A percentile compares a stretch with the other conserved stretches of the same genome.
These are phyloP conservation scores for Phoenicopterus ruber DNA, from an alignment of 2,113 vertebrate genomes.

Conservation along the genomic window DNA sequence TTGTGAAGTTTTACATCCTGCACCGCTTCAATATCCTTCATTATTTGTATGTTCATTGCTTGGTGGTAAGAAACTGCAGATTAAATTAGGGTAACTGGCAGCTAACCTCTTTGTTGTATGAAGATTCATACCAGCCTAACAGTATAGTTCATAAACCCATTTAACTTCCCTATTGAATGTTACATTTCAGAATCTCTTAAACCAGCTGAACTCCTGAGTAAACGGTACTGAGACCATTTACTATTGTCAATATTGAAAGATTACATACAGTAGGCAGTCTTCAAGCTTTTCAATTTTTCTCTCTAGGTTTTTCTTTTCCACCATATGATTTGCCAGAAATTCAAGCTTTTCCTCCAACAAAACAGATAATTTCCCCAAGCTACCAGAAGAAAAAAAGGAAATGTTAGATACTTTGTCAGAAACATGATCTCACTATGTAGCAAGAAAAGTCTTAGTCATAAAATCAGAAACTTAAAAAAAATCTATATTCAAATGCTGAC, in stretches of 20 bases:
- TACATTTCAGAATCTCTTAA: neutral
- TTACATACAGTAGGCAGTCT: constrained; percentile 14
- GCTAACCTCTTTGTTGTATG: neutral
- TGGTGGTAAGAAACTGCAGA: neutral
- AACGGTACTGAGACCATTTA: neutral
- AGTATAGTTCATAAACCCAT: neutral
- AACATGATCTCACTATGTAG: neutral
- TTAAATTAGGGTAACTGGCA: neutral
- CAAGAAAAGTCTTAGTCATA: neutral
- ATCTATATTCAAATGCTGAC: neutral
- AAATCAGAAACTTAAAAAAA: neutral
- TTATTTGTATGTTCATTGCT: neutral
- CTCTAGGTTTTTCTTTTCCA: constrained; percentile 55
- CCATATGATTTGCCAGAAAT: neutral
- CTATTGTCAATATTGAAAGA: neutral
- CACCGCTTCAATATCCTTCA: neutral
- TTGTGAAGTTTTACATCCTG: neutral
- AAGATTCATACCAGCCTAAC: neutral
- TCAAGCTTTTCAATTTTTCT: constrained; percentile 1
- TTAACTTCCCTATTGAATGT: neutral
- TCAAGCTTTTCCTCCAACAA: constrained; percentile 45
- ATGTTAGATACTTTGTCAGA: neutral
- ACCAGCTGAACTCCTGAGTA: neutral
- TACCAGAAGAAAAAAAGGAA: constrained; percentile 1
- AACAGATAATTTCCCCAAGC: neutral